These are phyloP conservation scores for Tor tambroides DNA, from an alignment of 2,113 vertebrate genomes.

Conservation along the genomic window DNA sequence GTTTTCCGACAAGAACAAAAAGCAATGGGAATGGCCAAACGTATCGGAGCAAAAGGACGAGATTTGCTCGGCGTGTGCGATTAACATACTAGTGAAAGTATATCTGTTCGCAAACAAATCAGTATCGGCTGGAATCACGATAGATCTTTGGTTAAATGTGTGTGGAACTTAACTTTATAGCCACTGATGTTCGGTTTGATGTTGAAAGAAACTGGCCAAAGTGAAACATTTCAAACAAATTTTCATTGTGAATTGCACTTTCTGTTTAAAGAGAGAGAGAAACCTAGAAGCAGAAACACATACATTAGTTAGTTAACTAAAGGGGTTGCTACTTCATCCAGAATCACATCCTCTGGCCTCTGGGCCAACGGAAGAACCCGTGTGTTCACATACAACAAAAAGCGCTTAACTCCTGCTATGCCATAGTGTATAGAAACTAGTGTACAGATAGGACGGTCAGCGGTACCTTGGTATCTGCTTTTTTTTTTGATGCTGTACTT, in stretches of 20 bases:
- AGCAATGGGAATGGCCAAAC: constrained; percentile 71
- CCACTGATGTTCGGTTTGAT: constrained; percentile 65
- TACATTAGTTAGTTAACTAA: constrained; percentile 7
- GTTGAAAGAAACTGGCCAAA: constrained; percentile 81
- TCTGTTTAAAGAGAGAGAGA: constrained; percentile 67
- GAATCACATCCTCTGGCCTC: background rate
- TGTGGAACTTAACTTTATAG: constrained; percentile 71
- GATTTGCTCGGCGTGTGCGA: background rate
- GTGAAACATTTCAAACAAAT: constrained; percentile 72
- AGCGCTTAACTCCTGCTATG: constrained; percentile 73
- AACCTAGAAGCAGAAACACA: constrained; percentile 52
- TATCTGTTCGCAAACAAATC: constrained; percentile 12
- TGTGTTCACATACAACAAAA: constrained; percentile 38
- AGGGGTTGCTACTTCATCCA: constrained; percentile 11
- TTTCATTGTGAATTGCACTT: constrained; percentile 82
- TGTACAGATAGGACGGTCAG: constrained; percentile 70
- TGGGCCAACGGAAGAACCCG: background rate
- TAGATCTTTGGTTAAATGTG: constrained; percentile 63
- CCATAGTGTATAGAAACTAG: constrained; percentile 77
- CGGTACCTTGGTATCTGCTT: constrained; percentile 76
- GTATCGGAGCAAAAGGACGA: constrained; percentile 48
- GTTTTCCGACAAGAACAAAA: constrained; percentile 69
- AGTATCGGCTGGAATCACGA: constrained; percentile 61
- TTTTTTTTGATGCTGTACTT: constrained; percentile 75
- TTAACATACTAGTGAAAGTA: constrained; percentile 1